Base-by-base conservation (phyloP, 2,888 invertebrate species). In the Drosophila gaucha region DNA sequence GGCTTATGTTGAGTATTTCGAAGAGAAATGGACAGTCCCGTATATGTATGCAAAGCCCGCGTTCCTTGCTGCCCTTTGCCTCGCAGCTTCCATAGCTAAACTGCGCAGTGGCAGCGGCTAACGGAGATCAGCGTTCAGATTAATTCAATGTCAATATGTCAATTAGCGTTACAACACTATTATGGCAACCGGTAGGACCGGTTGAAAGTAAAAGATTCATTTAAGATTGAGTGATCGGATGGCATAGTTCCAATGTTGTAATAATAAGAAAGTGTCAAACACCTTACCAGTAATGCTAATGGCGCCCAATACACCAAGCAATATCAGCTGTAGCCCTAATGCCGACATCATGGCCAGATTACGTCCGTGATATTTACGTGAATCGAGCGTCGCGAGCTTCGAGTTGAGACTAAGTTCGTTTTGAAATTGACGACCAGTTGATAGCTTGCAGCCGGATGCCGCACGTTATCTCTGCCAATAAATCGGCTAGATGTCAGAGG, bases 11-110 rank as follows among this genome's bases (percentile, higher is more conserved):
- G 4, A 88, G 58, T 33, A 89, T 76, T 31, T 80, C 67, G 26
- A 67, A 57, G 20, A 84, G 72, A 41, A 71, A 78, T 1, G 76
- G 74, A 43, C 90, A 90, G 52, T 89, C 72, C 5, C 72, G 56
- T 10, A 90, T 78, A 36, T 80, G 78, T 41, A 90, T 70, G 71
- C 90, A 90, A 4, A 82, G 47, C 1, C 90, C 90, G 2, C 57
- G 66, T 47, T 88, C 82, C 3, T 77, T 65, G 46, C 64, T 84
- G 9, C 57, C 70, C 30, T 89, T 82, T 14, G 87, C 77, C 0
- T 50, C 58, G 44, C 90, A 90, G 20, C 59, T 73, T 35, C 89
- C 89, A 63, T 86, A 90, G 47, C 78, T 88, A 12, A 82, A 65
- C 20, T 68, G 62, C 39, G 73, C 78, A 31, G 41, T 44, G 18